Evolutionary conservation across 2,113 vertebrate species (phyloP).

Genomic region (Empidonax traillii): DNA sequence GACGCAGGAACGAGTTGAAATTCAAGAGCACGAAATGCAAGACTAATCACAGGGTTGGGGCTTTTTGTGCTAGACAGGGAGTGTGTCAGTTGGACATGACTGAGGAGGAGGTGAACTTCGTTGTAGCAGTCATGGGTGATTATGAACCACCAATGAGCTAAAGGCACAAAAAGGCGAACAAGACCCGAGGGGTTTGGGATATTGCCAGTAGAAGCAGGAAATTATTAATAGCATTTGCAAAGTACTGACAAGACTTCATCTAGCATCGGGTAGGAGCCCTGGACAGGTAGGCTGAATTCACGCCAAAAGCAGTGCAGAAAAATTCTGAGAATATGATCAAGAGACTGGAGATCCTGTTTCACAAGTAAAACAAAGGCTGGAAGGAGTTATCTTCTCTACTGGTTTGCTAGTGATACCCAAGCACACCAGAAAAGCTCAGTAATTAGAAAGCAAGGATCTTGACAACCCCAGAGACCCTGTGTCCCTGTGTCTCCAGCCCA

Average conservation of each 20-base stretch:
- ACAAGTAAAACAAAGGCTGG: background rate
- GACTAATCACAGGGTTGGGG: conserved; percentile 33
- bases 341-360: background rate
- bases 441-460: background rate
- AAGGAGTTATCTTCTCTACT: background rate
- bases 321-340: background rate
- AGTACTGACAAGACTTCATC: conserved; percentile 13
- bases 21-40: conserved; percentile 54
- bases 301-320: background rate
- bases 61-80: conserved; percentile 30
- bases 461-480: background rate
- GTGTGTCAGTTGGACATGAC: conserved; percentile 43
- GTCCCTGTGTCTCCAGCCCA: background rate
- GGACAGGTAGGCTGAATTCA: conserved; percentile 16
- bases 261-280: background rate
- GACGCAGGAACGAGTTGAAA: background rate
- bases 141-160: conserved; percentile 34
- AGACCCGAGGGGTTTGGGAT: background rate
- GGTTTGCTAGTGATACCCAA: background rate
- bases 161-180: background rate
- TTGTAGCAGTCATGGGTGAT: conserved; percentile 30
- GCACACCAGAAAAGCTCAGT: background rate
- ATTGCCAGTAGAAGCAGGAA: conserved; percentile 22
- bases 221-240: conserved; percentile 29
- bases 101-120: conserved; percentile 38